Evolutionary conservation across 2,113 vertebrate species (phyloP), one percentile per base, ranked within the genome.

Genomic region (Brienomyrus brachyistius): DNA sequence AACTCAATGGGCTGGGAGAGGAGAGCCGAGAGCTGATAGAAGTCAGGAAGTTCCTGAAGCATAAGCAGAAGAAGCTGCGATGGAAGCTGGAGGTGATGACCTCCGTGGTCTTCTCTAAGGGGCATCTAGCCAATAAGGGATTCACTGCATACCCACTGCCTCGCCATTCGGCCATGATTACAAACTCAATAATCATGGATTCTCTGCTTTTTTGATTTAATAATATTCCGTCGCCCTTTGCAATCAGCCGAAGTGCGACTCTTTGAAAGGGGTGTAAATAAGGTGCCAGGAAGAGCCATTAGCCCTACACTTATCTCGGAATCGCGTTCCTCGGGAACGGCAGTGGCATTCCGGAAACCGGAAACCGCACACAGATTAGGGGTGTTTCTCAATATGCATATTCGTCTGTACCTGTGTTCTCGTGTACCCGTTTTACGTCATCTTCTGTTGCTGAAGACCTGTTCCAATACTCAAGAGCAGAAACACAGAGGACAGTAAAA

Each of bases 51-150:
- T 95, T 95, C 88, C 95, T 96, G 90, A 91, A 87, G 86, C 94
- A 95, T 90, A 94, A 87, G n/a, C 94, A 95, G 91, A 95, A 94
- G 91, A 96, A 94, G 91, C 93, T 96, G 91, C 94, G 92, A 88
- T 96, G 96, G 96, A 95, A 95, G 94, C 94, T 93, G 35, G 96
- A 96, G 96, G 96, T 96, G 95, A 90, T 77, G 52, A 27, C 51
- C 70, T 35, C 23, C 17, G 8, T 13, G n/a, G 84, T 31, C 9
- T 52, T 87, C 27, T 51, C 13, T 84, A 84, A 84, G 82, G 82
- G 45, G 82, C 4, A 21, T 84, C 17, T 84, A 47, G 43, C 40
- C 77, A 40, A 21, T 82, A 82, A 45, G 35, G 45, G 45, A n/a
- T 48, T 19, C 21, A 47, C 13, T 48, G 48, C 4, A 23, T 48